These are phyloP conservation scores for Drosophila mauritiana DNA, from an alignment of 1,140 invertebrate genomes.

Conservation along the genomic window DNA sequence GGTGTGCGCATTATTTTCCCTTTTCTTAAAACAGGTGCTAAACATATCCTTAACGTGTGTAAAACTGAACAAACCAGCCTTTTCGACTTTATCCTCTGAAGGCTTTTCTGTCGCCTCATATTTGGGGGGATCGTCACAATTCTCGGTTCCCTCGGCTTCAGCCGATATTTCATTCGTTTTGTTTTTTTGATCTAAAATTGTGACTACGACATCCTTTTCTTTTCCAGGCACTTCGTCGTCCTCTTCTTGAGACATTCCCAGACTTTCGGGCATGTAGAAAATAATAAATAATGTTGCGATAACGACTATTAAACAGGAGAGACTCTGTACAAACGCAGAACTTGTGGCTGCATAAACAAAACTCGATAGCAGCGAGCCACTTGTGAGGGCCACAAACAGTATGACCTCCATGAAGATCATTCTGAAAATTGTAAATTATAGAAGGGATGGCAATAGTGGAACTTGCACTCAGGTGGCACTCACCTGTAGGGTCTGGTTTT, in stretches of 20 bases:
- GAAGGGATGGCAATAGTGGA: too few relatives aligned
- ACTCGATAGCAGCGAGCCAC: slow-evolving; percentile 86
- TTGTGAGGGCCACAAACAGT: slow-evolving; percentile 86
- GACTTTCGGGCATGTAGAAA: slow-evolving; percentile 72
- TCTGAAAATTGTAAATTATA: slow-evolving; percentile 65
- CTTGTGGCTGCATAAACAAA: slow-evolving; percentile 71
- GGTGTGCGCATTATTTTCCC: slow-evolving; percentile 86
- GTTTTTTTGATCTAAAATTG: slow-evolving; percentile 5
- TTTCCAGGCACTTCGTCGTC: slow-evolving; percentile 16
- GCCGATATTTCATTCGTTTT: slow-evolving; percentile 1
- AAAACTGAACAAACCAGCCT: slow-evolving; percentile 85
- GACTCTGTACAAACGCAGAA: slow-evolving; percentile 55
- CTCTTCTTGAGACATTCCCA: slow-evolving; percentile 44
- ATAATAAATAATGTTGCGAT: slow-evolving; percentile 63
- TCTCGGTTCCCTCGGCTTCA: neutral
- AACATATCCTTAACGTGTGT: slow-evolving; percentile 87
- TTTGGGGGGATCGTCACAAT: slow-evolving; percentile 19
- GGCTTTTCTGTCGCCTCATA: slow-evolving; percentile 10
- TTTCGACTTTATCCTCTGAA: slow-evolving; percentile 3
- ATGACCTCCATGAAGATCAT: slow-evolving; percentile 87
- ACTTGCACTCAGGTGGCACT: neutral
- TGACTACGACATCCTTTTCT: slow-evolving; percentile 21
- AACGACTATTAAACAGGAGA: slow-evolving; percentile 54
- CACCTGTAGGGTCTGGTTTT: slow-evolving; percentile 86
- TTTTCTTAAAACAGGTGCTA: slow-evolving; percentile 86